These are phyloP conservation scores for Lerema accius DNA, from an alignment of 1,140 invertebrate species.

Conservation along the genomic window DNA sequence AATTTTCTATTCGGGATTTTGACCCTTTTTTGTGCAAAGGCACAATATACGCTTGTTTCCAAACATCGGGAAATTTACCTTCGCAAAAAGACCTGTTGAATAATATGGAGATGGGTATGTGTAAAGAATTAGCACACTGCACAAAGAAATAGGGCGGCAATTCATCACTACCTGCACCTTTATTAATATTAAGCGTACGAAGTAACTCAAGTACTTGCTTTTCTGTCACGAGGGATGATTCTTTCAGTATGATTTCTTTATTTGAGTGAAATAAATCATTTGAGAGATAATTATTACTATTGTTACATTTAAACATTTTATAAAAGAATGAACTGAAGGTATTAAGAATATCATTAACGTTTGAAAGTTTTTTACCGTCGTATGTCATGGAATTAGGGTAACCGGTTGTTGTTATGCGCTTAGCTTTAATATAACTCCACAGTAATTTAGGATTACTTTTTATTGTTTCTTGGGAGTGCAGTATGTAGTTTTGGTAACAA, in stretches of 20 bases:
- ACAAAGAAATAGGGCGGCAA: slow-evolving; percentile 6
- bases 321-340: slow-evolving; percentile 27
- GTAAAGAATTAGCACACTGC: not conserved
- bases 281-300: not conserved
- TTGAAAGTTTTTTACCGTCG: not conserved
- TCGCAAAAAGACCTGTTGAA: not conserved
- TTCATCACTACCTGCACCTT: slow-evolving; percentile 16
- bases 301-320: slow-evolving; percentile 4
- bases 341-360: slow-evolving; percentile 1
- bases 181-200: slow-evolving; percentile 7
- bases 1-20: slow-evolving; percentile 21
- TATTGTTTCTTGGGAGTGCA: slow-evolving; percentile 5
- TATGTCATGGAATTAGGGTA: slow-evolving; percentile 24
- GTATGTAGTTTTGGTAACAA: slow-evolving; percentile 7
- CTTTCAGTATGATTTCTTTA: slow-evolving; percentile 11
- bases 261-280: not conserved
- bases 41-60: slow-evolving; percentile 30
- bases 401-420: not conserved
- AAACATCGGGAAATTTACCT: not conserved
- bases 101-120: not conserved
- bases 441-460: slow-evolving; percentile 19
- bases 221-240: not conserved
- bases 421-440: slow-evolving; percentile 23
- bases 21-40: slow-evolving; percentile 26
- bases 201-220: slow-evolving; percentile 20